Percentiles rank a stretch among this genome's conserved stretches.
These are phyloP conservation scores for Trichosurus vulpecula DNA, from an alignment of 2,797 vertebrate species.

Conservation along the genomic window DNA sequence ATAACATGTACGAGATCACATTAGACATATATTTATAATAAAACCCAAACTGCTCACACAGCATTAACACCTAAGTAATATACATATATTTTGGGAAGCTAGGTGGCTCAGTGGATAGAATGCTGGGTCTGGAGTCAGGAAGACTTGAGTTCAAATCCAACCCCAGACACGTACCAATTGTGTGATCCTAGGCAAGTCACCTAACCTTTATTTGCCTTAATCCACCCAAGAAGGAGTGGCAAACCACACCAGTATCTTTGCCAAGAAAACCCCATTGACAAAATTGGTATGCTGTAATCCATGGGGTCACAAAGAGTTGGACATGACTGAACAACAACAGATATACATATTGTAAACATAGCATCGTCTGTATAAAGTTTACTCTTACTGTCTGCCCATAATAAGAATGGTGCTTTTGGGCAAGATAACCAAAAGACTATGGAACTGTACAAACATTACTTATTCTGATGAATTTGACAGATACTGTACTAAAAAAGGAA, in stretches of 20 bases:
- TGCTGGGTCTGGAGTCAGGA: background rate
- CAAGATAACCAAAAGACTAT: background rate
- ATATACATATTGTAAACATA: background rate
- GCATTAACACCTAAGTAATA: background rate
- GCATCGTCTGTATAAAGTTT: background rate
- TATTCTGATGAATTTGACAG: background rate
- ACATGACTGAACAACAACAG: background rate
- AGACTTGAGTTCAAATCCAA: background rate
- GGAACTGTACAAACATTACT: background rate
- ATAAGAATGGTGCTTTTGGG: background rate
- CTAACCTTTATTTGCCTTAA: background rate
- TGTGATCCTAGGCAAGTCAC: background rate
- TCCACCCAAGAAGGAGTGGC: background rate
- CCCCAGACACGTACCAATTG: background rate
- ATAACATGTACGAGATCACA: background rate
- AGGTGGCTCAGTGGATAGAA: background rate
- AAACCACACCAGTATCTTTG: background rate
- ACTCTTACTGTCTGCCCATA: background rate
- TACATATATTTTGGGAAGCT: background rate
- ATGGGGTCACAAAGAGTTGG: background rate
- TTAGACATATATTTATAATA: background rate
- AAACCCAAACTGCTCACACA: background rate
- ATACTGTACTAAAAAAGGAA: background rate
- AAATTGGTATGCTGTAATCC: background rate
- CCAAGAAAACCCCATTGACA: background rate